phyloP scores from a whole-genome alignment of 2,888 invertebrate species.

The Acronicta leporina region DNA sequence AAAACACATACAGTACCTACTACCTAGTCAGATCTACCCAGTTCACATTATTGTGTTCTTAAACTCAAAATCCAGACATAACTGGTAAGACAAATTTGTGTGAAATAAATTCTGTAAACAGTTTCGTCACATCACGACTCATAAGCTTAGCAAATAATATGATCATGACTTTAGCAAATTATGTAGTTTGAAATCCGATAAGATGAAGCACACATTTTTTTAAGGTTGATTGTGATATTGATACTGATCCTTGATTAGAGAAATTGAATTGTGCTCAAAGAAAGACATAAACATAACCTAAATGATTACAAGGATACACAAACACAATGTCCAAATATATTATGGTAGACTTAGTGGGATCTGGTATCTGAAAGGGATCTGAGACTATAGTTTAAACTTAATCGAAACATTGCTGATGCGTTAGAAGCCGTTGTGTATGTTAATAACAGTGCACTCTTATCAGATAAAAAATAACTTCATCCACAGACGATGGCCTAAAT shows the following conservation, averaged over 20 bases:
- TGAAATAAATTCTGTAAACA: slow-evolving; percentile 32
- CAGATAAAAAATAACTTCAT: slow-evolving; percentile 17
- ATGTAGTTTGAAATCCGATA: neutral
- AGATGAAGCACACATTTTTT: slow-evolving; percentile 5
- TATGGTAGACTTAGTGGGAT: no score
- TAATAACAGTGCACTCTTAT: slow-evolving; percentile 42
- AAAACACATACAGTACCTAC: no score
- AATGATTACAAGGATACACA: no score
- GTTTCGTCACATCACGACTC: slow-evolving; percentile 13
- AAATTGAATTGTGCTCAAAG: no score
- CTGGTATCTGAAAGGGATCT: no score
- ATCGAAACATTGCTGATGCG: slow-evolving; percentile 9
- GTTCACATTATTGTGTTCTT: neutral
- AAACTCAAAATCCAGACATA: neutral
- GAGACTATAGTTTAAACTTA: no score
- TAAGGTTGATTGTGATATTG: neutral
- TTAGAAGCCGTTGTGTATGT: slow-evolving; percentile 15
- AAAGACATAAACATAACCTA: no score
- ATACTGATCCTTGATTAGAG: no score
- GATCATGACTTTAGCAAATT: slow-evolving; percentile 17
- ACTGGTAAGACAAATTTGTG: slow-evolving; percentile 16
- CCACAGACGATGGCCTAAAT: slow-evolving; percentile 28
- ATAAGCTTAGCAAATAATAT: slow-evolving; percentile 28
- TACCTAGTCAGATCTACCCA: neutral
- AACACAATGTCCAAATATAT: no score